Base-by-base conservation (phyloP, 2,888 invertebrate genomes). In the Himalopsyche kuldschensis region DNA sequence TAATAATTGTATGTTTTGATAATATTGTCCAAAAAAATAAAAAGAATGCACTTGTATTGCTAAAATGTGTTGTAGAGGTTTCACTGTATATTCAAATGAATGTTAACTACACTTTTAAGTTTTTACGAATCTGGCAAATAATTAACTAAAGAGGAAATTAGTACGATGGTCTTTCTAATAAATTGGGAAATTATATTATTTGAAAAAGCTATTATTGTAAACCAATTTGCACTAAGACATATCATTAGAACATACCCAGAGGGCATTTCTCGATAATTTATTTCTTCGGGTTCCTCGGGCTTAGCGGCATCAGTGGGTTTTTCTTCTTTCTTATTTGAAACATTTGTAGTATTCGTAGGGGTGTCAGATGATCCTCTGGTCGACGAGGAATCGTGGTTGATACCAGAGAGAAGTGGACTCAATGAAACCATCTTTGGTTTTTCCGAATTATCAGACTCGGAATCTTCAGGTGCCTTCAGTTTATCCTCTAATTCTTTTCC, bases 401-500 rank as follows among this genome's bases (percentile, higher is more conserved):
- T 89, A n/a, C 89, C 88, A 47, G 92, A 87, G 1, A 92, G 91
- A 17, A 90, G 88, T 20, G 94, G 94, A 87, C 94, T 94, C 11
- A 93, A 92, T 6, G 92, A 90, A 5, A 91, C 90, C 30, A 93
- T 89, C 88, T 94, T 94, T 83, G 92, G 92, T 88, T 92, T 94
- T 84, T 95, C 94, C 30, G 93, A 92, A 78, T 93, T 91, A 88
- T 94, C 94, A 1, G 93, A 92, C 85, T 92, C 91, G 87, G 93
- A 93, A 88, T 94, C 94, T 85, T 95, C 95, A 82, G 92, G 89
- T 85, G 89, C 89, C 89, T 93, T 94, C 84, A 93, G 91, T 87
- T 95, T 95, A 87, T 95, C 95, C 87, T 95, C 95, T 88, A 94
- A 89, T 89, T 95, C 95, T 87, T 93, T 93, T 84, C 90, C 93